phyloP scores from a whole-genome alignment of 2,797 vertebrate species.

The Lacerta bilineata region DNA sequence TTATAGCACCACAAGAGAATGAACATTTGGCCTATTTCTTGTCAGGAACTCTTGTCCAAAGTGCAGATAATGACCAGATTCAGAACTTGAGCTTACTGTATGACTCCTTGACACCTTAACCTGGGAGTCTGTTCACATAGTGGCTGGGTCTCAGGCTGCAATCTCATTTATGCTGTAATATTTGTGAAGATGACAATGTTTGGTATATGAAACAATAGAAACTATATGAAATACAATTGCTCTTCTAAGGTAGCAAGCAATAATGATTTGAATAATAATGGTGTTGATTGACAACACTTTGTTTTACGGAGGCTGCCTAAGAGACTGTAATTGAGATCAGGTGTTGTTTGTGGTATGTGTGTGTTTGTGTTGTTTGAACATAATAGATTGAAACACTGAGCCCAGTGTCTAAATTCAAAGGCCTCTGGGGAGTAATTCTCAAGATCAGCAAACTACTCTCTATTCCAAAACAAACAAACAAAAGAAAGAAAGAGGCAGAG shows the following conservation, averaged over 20 bases:
- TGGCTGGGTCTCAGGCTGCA: background rate
- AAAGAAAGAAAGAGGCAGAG: background rate
- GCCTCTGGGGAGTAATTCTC: background rate
- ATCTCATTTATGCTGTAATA: background rate
- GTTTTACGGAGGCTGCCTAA: background rate
- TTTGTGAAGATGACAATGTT: background rate
- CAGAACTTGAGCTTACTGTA: too few relatives aligned
- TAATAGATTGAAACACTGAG: background rate
- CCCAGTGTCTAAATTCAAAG: background rate
- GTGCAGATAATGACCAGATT: background rate
- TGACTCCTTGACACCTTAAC: background rate
- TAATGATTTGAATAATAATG: constrained; percentile 20
- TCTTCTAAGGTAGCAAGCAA: background rate
- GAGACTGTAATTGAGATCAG: constrained; percentile 18
- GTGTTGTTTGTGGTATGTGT: background rate
- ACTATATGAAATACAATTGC: background rate
- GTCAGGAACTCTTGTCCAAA: background rate
- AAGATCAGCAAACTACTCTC: background rate
- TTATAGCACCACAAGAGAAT: background rate
- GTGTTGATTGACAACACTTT: background rate
- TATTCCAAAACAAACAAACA: background rate
- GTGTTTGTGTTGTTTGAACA: background rate
- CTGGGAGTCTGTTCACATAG: background rate
- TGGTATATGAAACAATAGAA: constrained; percentile 1
- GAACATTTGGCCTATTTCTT: background rate